A percentile compares a stretch with the other conserved stretches of the same genome.
Evolutionary conservation across 2,797 vertebrate genomes (phyloP).

Genomic region (Lycodopsis pacificus): DNA sequence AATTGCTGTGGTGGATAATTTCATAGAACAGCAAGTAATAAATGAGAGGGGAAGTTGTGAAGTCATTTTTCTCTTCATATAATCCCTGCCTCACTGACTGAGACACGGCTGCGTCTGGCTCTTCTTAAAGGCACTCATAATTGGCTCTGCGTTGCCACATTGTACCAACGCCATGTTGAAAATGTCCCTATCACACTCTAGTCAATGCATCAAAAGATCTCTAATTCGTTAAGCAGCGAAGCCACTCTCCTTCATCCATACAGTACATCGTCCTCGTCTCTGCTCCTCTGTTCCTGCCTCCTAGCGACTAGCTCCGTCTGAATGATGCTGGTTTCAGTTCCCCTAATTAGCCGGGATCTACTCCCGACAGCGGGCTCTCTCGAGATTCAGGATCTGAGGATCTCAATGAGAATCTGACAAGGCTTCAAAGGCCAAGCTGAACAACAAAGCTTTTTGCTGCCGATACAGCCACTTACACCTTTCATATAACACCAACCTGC

Average conservation of each 20-base stretch:
- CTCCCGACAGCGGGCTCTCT: constrained; percentile 54
- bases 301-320: constrained; percentile 43
- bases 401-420: constrained; percentile 62
- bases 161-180: constrained; percentile 57
- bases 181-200: constrained; percentile 64
- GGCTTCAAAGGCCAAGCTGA: constrained; percentile 75
- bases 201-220: constrained; percentile 81
- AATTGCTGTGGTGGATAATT: constrained; percentile 62
- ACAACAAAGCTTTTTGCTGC: constrained; percentile 66
- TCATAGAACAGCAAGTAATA: constrained; percentile 48
- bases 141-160: constrained; percentile 60
- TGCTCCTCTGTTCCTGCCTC: constrained; percentile 42
- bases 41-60: constrained; percentile 19
- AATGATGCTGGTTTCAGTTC: constrained; percentile 62
- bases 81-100: constrained; percentile 42
- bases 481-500: constrained; percentile 57
- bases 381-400: constrained; percentile 69
- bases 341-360: constrained; percentile 69
- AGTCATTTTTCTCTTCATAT: constrained; percentile 21
- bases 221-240: constrained; percentile 69
- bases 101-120: constrained; percentile 46
- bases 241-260: constrained; percentile 61
- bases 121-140: constrained; percentile 71
- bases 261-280: constrained; percentile 37
- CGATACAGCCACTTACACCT: constrained; percentile 61